Percentiles rank a stretch among this genome's conserved stretches.
phyloP scores from a whole-genome alignment of 2,888 invertebrate species.

The Erpobdella octoculata region DNA sequence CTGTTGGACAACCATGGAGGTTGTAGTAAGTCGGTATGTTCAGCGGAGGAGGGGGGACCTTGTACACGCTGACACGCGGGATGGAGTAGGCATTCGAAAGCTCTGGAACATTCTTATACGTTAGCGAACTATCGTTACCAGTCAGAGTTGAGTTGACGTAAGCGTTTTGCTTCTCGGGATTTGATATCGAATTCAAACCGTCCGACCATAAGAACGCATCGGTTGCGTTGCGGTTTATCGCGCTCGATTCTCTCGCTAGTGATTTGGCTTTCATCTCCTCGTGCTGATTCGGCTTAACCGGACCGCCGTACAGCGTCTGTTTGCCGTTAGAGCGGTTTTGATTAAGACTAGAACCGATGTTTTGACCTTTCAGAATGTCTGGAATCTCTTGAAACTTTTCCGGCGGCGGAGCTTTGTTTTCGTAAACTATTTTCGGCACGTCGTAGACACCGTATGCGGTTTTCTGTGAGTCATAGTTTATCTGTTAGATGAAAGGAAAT shows the following conservation, averaged over 20 bases:
- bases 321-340: neutral
- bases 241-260: too few relatives aligned
- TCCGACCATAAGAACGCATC: neutral
- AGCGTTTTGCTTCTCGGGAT: neutral
- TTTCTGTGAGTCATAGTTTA: neutral
- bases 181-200: neutral
- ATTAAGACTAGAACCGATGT: neutral
- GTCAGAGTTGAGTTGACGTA: neutral
- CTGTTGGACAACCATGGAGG: neutral
- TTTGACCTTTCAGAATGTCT: conserved; percentile 8
- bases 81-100: too few relatives aligned
- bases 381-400: neutral
- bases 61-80: neutral
- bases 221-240: neutral
- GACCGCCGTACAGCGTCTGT: neutral
- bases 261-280: too few relatives aligned
- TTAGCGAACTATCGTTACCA: too few relatives aligned
- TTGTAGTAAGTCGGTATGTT: neutral
- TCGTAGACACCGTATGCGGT: neutral
- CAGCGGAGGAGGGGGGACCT: neutral
- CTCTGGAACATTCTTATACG: too few relatives aligned
- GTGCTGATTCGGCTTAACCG: neutral
- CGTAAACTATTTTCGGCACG: conserved; percentile 5
- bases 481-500: neutral
- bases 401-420: neutral